These are phyloP conservation scores for Drosophila subsilvestris DNA, from an alignment of 2,888 invertebrate genomes.

Conservation along the genomic window DNA sequence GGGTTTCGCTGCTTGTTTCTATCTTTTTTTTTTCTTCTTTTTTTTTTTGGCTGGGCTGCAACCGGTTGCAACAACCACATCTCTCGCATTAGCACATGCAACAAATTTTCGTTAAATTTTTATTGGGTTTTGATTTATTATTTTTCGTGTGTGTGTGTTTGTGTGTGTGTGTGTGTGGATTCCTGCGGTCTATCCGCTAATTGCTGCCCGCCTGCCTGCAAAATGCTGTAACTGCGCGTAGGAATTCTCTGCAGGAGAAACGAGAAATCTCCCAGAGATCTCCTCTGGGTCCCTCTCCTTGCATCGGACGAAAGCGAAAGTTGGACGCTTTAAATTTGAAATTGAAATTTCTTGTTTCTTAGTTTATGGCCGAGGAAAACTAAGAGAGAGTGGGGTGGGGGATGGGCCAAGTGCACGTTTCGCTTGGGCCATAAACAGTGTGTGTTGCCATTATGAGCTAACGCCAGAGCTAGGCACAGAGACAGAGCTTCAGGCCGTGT, in stretches of 20 bases:
- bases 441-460: slow-evolving; percentile 58
- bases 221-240: slow-evolving; percentile 36
- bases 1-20: slow-evolving; percentile 33
- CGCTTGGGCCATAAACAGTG: slow-evolving; percentile 58
- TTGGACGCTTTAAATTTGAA: slow-evolving; percentile 51
- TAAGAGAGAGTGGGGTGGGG: slow-evolving; percentile 11
- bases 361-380: slow-evolving; percentile 43
- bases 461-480: slow-evolving; percentile 4
- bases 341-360: slow-evolving; percentile 53
- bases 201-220: slow-evolving; percentile 46
- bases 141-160: slow-evolving; percentile 51
- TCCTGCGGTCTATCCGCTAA: slow-evolving; percentile 52
- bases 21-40: slow-evolving; percentile 16
- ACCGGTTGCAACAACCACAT: slow-evolving; percentile 66
- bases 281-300: slow-evolving; percentile 9
- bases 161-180: slow-evolving; percentile 24
- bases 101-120: slow-evolving; percentile 57
- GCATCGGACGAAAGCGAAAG: slow-evolving; percentile 61
- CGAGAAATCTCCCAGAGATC: slow-evolving; percentile 11
- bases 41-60: slow-evolving; percentile 62
- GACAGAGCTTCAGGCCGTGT: not conserved
- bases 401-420: slow-evolving; percentile 55
- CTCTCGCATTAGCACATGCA: slow-evolving; percentile 51
- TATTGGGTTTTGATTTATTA: slow-evolving; percentile 73
- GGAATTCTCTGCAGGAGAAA: slow-evolving; percentile 47